Conservation (phyloP, 2,113 vertebrate genomes). For the Zapornia atra region DNA sequence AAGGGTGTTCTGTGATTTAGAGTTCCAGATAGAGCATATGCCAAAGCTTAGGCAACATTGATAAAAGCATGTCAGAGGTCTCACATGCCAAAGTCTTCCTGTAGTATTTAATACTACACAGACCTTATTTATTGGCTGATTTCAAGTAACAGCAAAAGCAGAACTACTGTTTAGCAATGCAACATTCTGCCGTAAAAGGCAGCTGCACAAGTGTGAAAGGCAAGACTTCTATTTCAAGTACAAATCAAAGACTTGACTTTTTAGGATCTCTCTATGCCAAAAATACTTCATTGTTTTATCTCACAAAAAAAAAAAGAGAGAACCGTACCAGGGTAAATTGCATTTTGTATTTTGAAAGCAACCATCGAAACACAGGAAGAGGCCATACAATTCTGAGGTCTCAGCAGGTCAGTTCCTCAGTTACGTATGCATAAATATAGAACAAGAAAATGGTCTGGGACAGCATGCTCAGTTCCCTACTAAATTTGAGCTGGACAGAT, state of each 20-base stretch:
- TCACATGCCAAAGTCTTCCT: not conserved
- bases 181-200: not conserved
- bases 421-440: not conserved
- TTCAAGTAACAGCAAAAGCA: constrained; percentile 65
- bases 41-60: constrained; percentile 3
- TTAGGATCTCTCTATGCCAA: not conserved
- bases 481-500: not conserved
- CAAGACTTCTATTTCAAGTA: not conserved
- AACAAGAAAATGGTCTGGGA: not conserved
- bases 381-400: not conserved
- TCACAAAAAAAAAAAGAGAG: not conserved
- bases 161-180: constrained; percentile 64
- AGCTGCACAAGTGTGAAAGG: not conserved
- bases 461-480: not conserved
- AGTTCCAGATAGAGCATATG: not conserved
- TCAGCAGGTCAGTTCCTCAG: not conserved
- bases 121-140: constrained; percentile 68
- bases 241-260: not conserved
- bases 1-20: not conserved
- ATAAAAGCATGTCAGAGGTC: not conserved
- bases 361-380: not conserved
- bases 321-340: not conserved
- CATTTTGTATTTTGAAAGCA: not conserved
- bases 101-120: constrained; percentile 12
- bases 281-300: not conserved